Conservation (phyloP, 2,888 invertebrate genomes). For the Zonitis immaculata region DNA sequence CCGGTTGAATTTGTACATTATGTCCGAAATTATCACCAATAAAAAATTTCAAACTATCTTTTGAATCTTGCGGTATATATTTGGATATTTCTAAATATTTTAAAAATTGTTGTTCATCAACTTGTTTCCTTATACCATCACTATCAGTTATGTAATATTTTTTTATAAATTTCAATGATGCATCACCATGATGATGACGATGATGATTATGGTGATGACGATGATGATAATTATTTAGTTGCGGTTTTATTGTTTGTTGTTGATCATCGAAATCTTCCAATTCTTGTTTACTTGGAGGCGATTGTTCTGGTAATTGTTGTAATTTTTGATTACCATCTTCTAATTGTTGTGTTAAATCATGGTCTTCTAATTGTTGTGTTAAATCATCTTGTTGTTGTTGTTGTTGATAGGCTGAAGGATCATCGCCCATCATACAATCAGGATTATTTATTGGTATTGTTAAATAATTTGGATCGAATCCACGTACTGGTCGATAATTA, state of each 20-base stretch:
- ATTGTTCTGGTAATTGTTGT: background rate
- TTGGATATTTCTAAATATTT: background rate
- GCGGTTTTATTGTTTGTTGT: too few species aligned
- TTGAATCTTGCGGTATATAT: background rate
- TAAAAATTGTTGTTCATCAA: background rate
- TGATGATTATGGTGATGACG: background rate
- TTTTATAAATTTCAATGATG: too few species aligned
- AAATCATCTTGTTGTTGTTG: conserved; percentile 25
- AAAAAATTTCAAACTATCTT: background rate
- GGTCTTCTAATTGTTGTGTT: conserved; percentile 22
- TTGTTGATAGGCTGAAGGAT: conserved; percentile 10
- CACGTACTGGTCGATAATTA: conserved; percentile 30
- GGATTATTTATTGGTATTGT: conserved; percentile 1
- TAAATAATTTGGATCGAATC: conserved; percentile 12
- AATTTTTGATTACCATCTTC: background rate
- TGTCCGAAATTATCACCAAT: conserved; percentile 1
- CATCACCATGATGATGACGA: too few species aligned
- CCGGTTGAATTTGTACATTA: background rate
- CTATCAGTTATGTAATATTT: conserved; percentile 1
- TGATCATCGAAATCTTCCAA: background rate
- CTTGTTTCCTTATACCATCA: background rate
- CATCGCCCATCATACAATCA: conserved; percentile 20
- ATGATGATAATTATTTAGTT: too few species aligned
- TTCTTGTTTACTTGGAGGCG: background rate
- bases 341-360: conserved; percentile 20